Evolutionary conservation across 2,797 vertebrate species (phyloP), one percentile per base, ranked within the genome.

Genomic region (Sebastes kiyomatsui): DNA sequence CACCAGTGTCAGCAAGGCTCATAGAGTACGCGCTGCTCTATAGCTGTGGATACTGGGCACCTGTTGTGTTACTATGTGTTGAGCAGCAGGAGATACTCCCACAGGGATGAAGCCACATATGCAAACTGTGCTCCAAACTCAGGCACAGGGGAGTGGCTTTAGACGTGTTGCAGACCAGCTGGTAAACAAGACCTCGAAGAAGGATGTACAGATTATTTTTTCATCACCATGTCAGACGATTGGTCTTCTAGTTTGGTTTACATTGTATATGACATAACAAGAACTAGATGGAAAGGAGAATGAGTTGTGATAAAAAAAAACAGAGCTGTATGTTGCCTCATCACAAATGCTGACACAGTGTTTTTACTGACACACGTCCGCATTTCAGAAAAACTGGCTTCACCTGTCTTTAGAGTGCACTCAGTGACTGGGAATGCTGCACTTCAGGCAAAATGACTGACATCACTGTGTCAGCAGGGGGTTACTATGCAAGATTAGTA

Each of bases 91-190:
- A 90, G 89, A 92, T 90, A 91, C 88, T 95, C 95, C 95, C 96
- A 86, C 72, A 81, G 95, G 95, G 92, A 92, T 89, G 90, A 93
- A 94, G 94, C 94, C 95, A 95, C 95, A 94, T 94, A 96, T 96
- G 96, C 95, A 96, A 96, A 96, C 83, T 89, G 90, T 60, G 83
- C 82, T 89, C 79, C 85, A 79, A 89, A 92, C 89, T 85, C 80
- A 80, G 90, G 87, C 92, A 64, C 90, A 92, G 90, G 92, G 92
- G 92, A 93, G 90, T 88, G 92, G 92, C 88, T 85, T 82, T 33
- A 82, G 52, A 88, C 84, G 23, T 80, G 83, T 84, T 89, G 81
- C 82, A 84, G 85, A 67, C 81, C 91, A 82, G 81, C 85, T 77
- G 1, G 87, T 93, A 94, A 94, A 94, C 93, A 93, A 90, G 79